Conservation (phyloP, 2,797 vertebrate genomes). For the Anisognathus igniventris region DNA sequence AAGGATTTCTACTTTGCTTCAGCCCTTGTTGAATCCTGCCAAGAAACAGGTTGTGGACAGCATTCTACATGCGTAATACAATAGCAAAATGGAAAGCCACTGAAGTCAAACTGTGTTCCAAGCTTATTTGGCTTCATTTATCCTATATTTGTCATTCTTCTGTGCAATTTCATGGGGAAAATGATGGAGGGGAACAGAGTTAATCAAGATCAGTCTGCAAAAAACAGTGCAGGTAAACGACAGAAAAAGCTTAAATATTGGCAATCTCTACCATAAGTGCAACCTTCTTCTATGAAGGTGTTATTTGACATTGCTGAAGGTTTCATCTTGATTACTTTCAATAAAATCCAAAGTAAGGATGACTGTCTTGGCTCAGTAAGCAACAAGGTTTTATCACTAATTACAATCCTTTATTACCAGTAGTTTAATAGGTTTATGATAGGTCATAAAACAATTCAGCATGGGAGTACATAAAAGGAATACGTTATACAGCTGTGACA, state of each 20-base stretch:
- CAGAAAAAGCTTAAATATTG: background rate
- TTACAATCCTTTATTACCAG: constrained; percentile 93
- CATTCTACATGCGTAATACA: constrained; percentile 6
- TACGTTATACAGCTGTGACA: constrained; percentile 86
- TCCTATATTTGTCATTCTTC: background rate
- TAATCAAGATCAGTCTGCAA: background rate
- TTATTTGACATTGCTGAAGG: constrained; percentile 82
- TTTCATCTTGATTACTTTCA: constrained; percentile 78
- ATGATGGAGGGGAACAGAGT: background rate
- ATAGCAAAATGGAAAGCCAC: constrained; percentile 29
- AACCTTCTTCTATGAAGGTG: constrained; percentile 25
- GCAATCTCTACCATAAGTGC: background rate
- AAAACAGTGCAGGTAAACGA: background rate
- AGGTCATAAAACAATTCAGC: constrained; percentile 92
- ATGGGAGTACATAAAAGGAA: constrained; percentile 84
- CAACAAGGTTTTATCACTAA: constrained; percentile 92
- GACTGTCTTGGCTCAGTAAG: constrained; percentile 88
- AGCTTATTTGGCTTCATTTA: background rate
- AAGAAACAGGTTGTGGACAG: constrained; percentile 5
- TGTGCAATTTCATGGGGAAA: background rate
- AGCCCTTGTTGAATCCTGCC: background rate
- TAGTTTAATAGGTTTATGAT: constrained; percentile 93
- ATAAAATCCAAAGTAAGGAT: constrained; percentile 84
- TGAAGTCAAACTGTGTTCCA: background rate
- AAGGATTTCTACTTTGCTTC: background rate